phyloP scores from a whole-genome alignment of 2,888 invertebrate species.

The Allophyes oxyacanthae region DNA sequence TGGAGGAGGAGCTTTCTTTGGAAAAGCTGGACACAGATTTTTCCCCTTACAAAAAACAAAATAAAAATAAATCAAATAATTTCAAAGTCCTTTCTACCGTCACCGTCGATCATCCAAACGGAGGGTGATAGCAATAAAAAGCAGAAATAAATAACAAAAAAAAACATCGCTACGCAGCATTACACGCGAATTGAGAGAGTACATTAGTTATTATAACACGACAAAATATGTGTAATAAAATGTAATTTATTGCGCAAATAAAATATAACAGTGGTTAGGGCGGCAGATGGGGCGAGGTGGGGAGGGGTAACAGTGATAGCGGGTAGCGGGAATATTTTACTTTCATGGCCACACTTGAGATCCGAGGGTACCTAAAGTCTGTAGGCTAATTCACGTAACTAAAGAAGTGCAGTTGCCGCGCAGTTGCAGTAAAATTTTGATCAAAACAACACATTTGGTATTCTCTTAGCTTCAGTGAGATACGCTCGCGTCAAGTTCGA shows the following conservation, averaged over 20 bases:
- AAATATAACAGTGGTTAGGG: conserved; percentile 89
- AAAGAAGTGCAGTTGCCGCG: too few species aligned
- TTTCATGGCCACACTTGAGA: too few species aligned
- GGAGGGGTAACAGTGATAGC: conserved; percentile 51
- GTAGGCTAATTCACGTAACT: too few species aligned
- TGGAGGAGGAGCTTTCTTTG: too few species aligned
- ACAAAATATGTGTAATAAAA: conserved; percentile 90
- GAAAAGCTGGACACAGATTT: too few species aligned
- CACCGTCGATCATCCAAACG: conserved; percentile 60
- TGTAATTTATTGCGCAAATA: conserved; percentile 88
- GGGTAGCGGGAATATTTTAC: conserved; percentile 19
- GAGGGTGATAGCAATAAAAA: conserved; percentile 78
- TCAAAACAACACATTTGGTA: too few species aligned
- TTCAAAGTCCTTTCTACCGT: conserved; percentile 46
- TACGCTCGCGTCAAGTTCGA: too few species aligned
- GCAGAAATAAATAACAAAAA: conserved; percentile 80
- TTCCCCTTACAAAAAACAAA: conserved; percentile 1
- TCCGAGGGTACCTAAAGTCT: too few species aligned
- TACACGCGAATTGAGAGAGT: conserved; percentile 88
- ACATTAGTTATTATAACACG: conserved; percentile 90
- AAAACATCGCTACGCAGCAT: conserved; percentile 83
- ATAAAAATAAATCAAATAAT: conserved; percentile 38
- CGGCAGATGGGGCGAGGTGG: conserved; percentile 84
- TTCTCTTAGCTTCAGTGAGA: too few species aligned
- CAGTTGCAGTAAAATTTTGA: too few species aligned